phyloP scores from a whole-genome alignment of 1,140 invertebrate genomes.

The Calosoma granatense region DNA sequence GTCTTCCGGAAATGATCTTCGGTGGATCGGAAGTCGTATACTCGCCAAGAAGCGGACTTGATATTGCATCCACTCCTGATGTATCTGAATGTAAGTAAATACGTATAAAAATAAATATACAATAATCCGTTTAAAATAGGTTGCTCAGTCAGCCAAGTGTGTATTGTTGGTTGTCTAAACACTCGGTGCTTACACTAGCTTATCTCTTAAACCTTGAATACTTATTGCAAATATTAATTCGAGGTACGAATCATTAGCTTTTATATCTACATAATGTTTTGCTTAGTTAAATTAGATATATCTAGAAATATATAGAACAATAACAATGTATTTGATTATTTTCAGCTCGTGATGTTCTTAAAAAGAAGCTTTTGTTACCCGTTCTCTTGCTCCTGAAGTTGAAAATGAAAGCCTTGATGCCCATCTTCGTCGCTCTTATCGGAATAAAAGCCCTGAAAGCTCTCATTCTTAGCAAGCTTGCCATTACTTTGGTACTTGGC shows the following conservation, averaged over 20 bases:
- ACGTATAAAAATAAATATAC: neutral
- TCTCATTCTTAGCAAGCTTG: constrained; percentile 68
- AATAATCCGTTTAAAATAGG: neutral
- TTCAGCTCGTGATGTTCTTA: constrained; percentile 49
- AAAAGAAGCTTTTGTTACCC: constrained; percentile 72
- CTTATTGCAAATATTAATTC: too few species aligned
- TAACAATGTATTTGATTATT: constrained; percentile 19
- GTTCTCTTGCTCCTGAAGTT: constrained; percentile 67
- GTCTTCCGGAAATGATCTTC: constrained; percentile 62
- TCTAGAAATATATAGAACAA: too few species aligned
- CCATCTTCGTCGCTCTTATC: constrained; percentile 65
- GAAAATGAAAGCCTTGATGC: constrained; percentile 73
- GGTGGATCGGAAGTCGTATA: constrained; percentile 54
- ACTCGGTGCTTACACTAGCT: too few species aligned
- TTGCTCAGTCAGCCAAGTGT: neutral
- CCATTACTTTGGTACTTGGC: constrained; percentile 64
- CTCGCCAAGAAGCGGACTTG: constrained; percentile 53
- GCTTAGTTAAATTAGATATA: too few species aligned
- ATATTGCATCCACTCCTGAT: constrained; percentile 43
- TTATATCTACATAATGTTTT: too few species aligned
- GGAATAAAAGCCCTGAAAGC: constrained; percentile 74
- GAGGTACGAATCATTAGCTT: too few species aligned
- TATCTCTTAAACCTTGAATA: too few species aligned
- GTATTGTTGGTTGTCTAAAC: too few species aligned
- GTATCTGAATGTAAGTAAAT: constrained; percentile 38